Evolutionary conservation across 2,888 invertebrate species (phyloP), one percentile per base, ranked within the genome.

Genomic region (Meteorus cinctellus): DNA sequence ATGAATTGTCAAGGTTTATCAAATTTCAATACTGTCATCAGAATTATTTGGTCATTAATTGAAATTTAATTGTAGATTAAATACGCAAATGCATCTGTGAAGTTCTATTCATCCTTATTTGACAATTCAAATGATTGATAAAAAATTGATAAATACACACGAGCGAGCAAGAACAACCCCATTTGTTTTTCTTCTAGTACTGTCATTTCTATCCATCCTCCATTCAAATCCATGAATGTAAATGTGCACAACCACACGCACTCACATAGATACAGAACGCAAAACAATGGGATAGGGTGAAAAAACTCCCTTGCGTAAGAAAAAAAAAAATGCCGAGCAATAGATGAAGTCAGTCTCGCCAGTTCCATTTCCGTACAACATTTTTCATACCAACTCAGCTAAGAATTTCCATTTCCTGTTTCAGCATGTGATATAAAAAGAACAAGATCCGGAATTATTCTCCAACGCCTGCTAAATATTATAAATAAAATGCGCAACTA

Each of bases 381-480:
- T 65, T 65, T 65, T 65, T 65, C 65, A 65, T 41, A 4, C 24
- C 65, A 34, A 31, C n/a, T 36, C 36, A 19, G 36, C 41, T n/a
- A 65, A 34, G 65, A 65, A 65, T 65, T 65, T 36, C n/a, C 65
- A 65, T 65, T 65, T 65, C 65, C 65, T 65, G 36, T 65, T 65
- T 65, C 27, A 31, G 16, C 27, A 34, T 63, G 16, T 31, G 14
- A 10, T 14, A 29, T 14, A 4, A n/a, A 19, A 24, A 19, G 24
- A 19, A 48, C 24, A 6, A 55, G 19, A 19, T 2, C 1, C 10
- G 8, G n/a, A 48, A 48, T 48, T 19, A 19, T 55, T 55, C 55
- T 55, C 8, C 1, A 55, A 1, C 8, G 19, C 19, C 19, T 55
- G 55, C 24, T 55, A 55, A 55, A 55, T 55, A 55, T 55, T 2